Percentiles rank a stretch among this genome's conserved stretches.
Evolutionary conservation across 2,797 vertebrate species (phyloP).

Genomic region (Capromys pilorides): DNA sequence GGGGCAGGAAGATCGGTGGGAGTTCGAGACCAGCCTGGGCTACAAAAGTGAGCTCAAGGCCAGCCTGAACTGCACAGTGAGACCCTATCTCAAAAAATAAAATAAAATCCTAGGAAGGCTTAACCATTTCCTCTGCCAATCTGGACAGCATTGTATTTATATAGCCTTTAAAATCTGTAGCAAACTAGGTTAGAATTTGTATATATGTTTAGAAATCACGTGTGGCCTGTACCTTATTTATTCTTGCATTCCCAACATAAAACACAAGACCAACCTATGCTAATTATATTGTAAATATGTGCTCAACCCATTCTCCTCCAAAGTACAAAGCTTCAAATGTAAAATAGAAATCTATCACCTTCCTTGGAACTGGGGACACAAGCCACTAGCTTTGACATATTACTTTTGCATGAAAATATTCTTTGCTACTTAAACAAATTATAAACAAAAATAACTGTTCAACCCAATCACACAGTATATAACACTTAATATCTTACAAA

Average conservation of each 20-base stretch:
- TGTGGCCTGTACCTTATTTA: not conserved
- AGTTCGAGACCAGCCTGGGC: too few species aligned
- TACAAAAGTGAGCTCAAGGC: too few species aligned
- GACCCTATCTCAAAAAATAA: too few species aligned
- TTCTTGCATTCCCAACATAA: constrained; percentile 1
- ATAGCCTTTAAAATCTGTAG: constrained; percentile 33
- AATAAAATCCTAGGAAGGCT: constrained; percentile 14
- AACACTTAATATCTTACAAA: not conserved
- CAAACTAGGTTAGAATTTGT: not conserved
- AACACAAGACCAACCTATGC: not conserved
- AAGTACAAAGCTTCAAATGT: constrained; percentile 53
- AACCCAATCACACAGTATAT: not conserved
- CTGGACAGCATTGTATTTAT: not conserved
- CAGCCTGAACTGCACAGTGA: too few species aligned
- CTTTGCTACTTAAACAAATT: constrained; percentile 17
- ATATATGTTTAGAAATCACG: constrained; percentile 12
- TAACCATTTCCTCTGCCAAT: not conserved
- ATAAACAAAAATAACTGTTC: constrained; percentile 50
- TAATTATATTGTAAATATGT: constrained; percentile 13
- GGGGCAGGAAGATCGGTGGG: too few species aligned
- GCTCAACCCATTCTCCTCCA: not conserved
- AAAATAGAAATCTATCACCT: constrained; percentile 32
- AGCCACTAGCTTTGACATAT: constrained; percentile 30
- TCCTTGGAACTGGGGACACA: constrained; percentile 10
- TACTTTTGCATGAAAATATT: not conserved